These are phyloP conservation scores for Gallinago undulata DNA, from an alignment of 2,113 vertebrate genomes.

Conservation along the genomic window DNA sequence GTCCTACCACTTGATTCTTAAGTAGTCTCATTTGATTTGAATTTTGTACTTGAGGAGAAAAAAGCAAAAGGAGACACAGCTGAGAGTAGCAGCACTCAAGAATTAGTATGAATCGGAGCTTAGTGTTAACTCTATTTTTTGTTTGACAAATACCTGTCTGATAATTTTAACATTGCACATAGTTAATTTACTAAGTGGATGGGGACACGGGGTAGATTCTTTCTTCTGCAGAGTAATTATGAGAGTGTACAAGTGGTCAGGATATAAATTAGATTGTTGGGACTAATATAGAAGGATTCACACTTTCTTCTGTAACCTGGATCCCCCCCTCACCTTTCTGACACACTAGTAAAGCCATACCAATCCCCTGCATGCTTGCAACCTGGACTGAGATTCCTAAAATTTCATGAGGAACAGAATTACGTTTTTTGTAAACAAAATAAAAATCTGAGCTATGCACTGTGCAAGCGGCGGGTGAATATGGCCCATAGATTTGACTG, in stretches of 20 bases:
- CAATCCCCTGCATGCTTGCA: background rate
- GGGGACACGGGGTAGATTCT: background rate
- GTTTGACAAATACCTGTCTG: background rate
- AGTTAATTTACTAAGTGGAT: background rate
- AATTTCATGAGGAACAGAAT: slow-evolving; percentile 29
- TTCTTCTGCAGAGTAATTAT: background rate
- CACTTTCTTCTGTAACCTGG: background rate
- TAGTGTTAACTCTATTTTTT: background rate
- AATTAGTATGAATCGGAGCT: background rate
- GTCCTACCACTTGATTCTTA: background rate
- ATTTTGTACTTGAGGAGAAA: background rate
- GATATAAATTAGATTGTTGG: background rate
- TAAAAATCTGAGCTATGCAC: slow-evolving; percentile 40
- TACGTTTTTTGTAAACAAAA: background rate
- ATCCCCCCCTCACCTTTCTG: background rate
- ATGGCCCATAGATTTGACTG: slow-evolving; percentile 39
- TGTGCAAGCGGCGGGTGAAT: slow-evolving; percentile 21
- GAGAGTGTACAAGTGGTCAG: background rate
- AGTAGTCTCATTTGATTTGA: background rate
- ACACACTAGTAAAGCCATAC: background rate
- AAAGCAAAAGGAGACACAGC: background rate
- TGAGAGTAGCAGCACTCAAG: background rate
- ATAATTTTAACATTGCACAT: background rate
- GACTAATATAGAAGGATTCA: background rate
- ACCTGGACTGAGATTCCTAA: slow-evolving; percentile 21